These are phyloP conservation scores for Anableps anableps DNA, from an alignment of 2,797 vertebrate species.

Conservation along the genomic window DNA sequence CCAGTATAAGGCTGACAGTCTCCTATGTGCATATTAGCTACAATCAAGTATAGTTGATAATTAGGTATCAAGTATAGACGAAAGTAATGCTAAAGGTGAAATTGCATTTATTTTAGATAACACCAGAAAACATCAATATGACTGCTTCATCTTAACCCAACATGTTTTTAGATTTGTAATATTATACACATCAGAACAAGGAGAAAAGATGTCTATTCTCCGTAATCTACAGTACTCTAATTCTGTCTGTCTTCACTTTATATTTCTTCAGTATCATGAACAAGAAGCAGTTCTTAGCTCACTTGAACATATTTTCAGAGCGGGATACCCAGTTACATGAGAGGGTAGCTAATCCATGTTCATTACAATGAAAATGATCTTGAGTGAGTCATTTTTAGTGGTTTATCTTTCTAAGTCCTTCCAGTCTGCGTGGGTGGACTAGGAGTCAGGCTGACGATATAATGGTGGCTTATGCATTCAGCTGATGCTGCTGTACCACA, in stretches of 20 bases:
- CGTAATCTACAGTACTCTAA: background rate
- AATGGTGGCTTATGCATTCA: conserved; percentile 53
- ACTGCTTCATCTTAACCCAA: background rate
- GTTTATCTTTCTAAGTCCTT: conserved; percentile 35
- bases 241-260: background rate
- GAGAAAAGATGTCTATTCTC: background rate
- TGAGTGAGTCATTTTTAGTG: conserved; percentile 48
- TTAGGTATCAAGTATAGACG: conserved; percentile 28
- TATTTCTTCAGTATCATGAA: conserved; percentile 15
- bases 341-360: conserved; percentile 41
- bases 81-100: conserved; percentile 7
- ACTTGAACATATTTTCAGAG: conserved; percentile 22
- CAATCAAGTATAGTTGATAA: too few species aligned
- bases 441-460: conserved; percentile 50
- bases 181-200: background rate
- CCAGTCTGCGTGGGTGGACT: conserved; percentile 52
- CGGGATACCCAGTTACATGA: conserved; percentile 21
- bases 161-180: background rate
- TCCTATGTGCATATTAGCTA: conserved; percentile 35
- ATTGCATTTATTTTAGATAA: background rate
- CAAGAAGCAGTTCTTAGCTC: background rate
- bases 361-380: conserved; percentile 51
- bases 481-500: conserved; percentile 39
- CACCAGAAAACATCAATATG: background rate
- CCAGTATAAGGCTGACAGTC: conserved; percentile 45